phyloP scores from a whole-genome alignment of 1,140 invertebrate genomes.

The Carcinoscorpius rotundicauda region DNA sequence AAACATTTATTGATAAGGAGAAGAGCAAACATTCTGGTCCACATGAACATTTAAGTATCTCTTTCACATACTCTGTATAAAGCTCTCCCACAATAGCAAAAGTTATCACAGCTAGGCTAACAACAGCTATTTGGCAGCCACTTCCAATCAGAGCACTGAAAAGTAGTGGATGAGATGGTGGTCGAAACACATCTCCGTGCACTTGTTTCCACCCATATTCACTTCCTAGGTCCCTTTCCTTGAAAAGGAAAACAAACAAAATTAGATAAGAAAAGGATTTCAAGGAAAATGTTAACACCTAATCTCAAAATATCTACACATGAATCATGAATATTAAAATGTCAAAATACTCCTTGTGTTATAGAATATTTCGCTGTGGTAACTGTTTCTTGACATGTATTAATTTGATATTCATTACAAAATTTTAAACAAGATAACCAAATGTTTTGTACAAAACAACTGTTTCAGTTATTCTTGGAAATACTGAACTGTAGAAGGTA shows the following conservation, averaged over 20 bases:
- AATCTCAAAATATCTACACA: too few species aligned
- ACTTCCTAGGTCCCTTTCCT: conserved; percentile 92
- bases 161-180: conserved; percentile 77
- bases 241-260: conserved; percentile 20
- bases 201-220: conserved; percentile 99
- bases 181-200: conserved; percentile 96
- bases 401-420: not conserved
- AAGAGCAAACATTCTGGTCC: too few species aligned
- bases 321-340: too few species aligned
- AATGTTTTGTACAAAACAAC: too few species aligned
- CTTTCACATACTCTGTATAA: conserved; percentile 74
- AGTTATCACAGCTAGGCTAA: conserved; percentile 82
- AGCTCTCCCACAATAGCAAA: conserved; percentile 96
- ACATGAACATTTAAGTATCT: too few species aligned
- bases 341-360: not conserved
- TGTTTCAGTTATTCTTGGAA: too few species aligned
- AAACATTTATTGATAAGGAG: too few species aligned
- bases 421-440: not conserved
- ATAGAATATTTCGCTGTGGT: not conserved
- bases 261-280: too few species aligned
- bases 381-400: not conserved
- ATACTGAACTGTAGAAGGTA: too few species aligned
- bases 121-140: conserved; percentile 86
- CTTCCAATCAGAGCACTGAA: conserved; percentile 92
- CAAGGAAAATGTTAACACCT: too few species aligned